phyloP scores from a whole-genome alignment of 2,888 invertebrate genomes.

The Blomia tropicalis region DNA sequence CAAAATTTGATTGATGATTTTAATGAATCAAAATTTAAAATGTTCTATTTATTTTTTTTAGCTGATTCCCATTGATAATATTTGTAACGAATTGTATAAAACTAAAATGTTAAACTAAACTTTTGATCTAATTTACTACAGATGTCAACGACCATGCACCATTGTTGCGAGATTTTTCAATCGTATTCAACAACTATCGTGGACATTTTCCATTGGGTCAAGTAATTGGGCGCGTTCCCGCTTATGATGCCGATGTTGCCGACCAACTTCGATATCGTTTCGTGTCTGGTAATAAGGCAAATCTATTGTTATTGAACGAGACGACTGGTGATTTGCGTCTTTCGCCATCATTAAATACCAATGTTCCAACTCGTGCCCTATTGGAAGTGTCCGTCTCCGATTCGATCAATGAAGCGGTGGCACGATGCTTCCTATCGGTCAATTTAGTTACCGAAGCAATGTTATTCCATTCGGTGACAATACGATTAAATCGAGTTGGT shows the following conservation, averaged over 20 bases:
- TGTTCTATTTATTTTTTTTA: background rate
- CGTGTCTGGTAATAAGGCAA: constrained; percentile 79
- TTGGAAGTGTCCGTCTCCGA: constrained; percentile 87
- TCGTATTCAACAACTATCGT: constrained; percentile 86
- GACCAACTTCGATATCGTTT: constrained; percentile 68
- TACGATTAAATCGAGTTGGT: constrained; percentile 79
- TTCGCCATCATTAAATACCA: constrained; percentile 82
- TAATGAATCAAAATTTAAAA: background rate
- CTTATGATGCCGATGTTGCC: constrained; percentile 82
- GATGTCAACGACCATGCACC: constrained; percentile 49
- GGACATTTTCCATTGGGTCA: constrained; percentile 82
- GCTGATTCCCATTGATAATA: background rate
- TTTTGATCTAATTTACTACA: no score
- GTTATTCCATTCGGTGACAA: constrained; percentile 81
- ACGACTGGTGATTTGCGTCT: constrained; percentile 66
- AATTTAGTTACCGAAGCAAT: constrained; percentile 82
- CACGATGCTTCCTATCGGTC: constrained; percentile 76
- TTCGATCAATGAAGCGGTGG: constrained; percentile 80
- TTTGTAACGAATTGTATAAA: no score
- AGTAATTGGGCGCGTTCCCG: constrained; percentile 71
- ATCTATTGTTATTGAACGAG: constrained; percentile 63
- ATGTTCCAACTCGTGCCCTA: constrained; percentile 77
- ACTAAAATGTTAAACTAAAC: no score
- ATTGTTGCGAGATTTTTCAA: constrained; percentile 69
- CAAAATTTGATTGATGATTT: background rate